These are phyloP conservation scores for Trochalopteron elliotii DNA, from an alignment of 2,113 vertebrate species.

Conservation along the genomic window DNA sequence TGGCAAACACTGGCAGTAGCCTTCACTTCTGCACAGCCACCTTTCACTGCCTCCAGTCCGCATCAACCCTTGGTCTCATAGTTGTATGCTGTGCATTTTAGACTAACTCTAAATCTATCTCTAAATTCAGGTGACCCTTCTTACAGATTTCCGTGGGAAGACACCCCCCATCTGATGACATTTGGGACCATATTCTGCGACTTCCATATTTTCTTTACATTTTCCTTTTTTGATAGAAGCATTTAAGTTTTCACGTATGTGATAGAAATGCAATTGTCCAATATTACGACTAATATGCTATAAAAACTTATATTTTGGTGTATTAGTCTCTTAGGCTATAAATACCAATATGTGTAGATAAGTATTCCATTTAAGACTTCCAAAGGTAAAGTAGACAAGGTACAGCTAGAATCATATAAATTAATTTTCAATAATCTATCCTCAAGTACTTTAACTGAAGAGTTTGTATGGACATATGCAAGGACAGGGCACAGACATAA, in stretches of 20 bases:
- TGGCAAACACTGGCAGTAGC: rapidly evolving
- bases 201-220: background rate
- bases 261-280: background rate
- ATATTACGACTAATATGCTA: rapidly evolving
- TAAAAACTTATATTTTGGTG: background rate
- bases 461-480: background rate
- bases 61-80: rapidly evolving
- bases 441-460: background rate
- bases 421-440: background rate
- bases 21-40: background rate
- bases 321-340: background rate
- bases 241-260: background rate
- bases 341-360: background rate
- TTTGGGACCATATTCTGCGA: background rate
- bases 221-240: background rate
- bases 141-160: background rate
- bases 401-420: background rate
- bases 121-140: background rate
- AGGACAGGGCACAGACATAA: background rate
- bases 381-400: background rate
- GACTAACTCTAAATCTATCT: no score
- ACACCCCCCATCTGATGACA: rapidly evolving
- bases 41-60: background rate
- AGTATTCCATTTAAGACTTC: background rate
- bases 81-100: background rate